Evolutionary conservation across 1,140 invertebrate species (phyloP).

Genomic region (Trachymyrmex septentrionalis): DNA sequence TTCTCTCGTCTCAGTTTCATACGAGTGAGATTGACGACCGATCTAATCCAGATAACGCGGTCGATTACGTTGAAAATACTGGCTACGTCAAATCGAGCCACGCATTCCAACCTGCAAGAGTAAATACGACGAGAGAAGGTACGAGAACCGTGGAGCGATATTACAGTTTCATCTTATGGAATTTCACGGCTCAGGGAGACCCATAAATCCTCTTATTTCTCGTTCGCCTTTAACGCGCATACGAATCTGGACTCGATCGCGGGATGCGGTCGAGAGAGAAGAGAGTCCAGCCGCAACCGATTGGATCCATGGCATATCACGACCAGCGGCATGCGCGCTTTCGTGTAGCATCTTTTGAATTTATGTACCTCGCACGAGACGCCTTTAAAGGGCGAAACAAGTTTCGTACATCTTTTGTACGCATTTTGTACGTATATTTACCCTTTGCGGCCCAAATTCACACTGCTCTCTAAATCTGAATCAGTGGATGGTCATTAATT

Average conservation of each 20-base stretch:
- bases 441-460: background rate
- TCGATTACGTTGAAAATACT: background rate
- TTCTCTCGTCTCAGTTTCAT: background rate
- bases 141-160: conserved; percentile 14
- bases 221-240: conserved; percentile 39
- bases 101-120: background rate
- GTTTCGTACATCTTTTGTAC: conserved; percentile 38
- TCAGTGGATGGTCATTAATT: too few species aligned
- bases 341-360: conserved; percentile 53
- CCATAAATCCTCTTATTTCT: conserved; percentile 47
- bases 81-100: background rate
- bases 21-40: background rate
- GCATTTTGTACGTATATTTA: background rate
- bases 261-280: conserved; percentile 1
- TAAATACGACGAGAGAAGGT: conserved; percentile 5
- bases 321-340: conserved; percentile 37
- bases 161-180: conserved; percentile 39
- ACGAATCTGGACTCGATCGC: background rate
- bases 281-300: conserved; percentile 33
- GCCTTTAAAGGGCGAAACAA: conserved; percentile 49
- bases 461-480: too few species aligned
- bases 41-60: background rate
- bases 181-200: conserved; percentile 5
- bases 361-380: conserved; percentile 38
- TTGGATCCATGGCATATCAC: conserved; percentile 70